phyloP scores from a whole-genome alignment of 2,888 invertebrate genomes.

The Sphinx pinastri region DNA sequence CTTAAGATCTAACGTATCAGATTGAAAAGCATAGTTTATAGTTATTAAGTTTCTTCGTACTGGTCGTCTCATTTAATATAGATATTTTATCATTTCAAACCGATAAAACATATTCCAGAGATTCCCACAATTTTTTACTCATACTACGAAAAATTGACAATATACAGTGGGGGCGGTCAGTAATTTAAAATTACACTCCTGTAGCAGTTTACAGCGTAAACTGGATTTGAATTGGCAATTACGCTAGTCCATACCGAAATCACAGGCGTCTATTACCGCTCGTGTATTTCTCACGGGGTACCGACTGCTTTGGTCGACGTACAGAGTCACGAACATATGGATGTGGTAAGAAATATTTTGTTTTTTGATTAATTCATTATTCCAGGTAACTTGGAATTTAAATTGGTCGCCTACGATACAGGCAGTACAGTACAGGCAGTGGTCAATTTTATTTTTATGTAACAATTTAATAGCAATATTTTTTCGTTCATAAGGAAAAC shows the following conservation, averaged over 20 bases:
- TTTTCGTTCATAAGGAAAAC: no score
- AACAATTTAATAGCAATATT: no score
- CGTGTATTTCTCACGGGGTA: slow-evolving; percentile 70
- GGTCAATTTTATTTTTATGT: no score
- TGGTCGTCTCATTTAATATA: no score
- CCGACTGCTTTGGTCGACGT: slow-evolving; percentile 46
- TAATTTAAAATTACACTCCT: slow-evolving; percentile 24
- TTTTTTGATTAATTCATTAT: no score
- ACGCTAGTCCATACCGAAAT: slow-evolving; percentile 58
- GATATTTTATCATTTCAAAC: not conserved
- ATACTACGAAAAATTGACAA: slow-evolving; percentile 4
- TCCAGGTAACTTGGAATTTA: no score
- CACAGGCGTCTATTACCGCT: slow-evolving; percentile 53
- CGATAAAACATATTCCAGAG: not conserved
- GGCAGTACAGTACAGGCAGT: no score
- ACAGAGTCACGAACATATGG: slow-evolving; percentile 35
- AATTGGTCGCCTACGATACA: no score
- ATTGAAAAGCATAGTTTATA: no score
- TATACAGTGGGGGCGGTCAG: slow-evolving; percentile 6
- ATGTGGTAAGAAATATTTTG: slow-evolving; percentile 40
- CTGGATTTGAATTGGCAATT: slow-evolving; percentile 60
- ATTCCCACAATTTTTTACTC: slow-evolving; percentile 9
- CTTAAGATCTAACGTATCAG: no score
- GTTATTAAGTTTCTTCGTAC: no score
- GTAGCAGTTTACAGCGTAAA: slow-evolving; percentile 18